Evolutionary conservation across 2,797 vertebrate species (phyloP), one percentile per base, ranked within the genome.

Genomic region (Propithecus perrieri): DNA sequence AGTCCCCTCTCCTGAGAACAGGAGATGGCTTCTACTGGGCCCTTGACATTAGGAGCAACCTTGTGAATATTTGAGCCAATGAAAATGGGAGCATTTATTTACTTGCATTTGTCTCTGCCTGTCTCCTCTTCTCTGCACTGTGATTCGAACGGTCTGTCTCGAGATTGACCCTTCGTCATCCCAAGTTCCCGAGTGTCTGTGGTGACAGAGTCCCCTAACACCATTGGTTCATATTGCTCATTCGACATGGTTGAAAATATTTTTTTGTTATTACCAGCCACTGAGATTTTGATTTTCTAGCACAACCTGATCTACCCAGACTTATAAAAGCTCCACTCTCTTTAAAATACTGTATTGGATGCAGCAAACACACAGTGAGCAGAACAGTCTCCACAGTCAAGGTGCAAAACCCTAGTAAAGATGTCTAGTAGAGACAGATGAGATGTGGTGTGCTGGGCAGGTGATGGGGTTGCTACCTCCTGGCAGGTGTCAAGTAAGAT

Each of bases 21-120:
- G 12, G 33, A 43, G 24, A 20, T 28, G 26, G 6, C 9, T 71
- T 14, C 0, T 15, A 8, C 1, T 5, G 7, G n/a, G 13, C 5
- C 2, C 7, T 43, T 13, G n/a, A 3, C 3, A 26, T 33, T 13
- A 28, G 41, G 5, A 46, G 26, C 26, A 0, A 59, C 26, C 57
- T 59, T 48, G 18, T 4, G 38, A 28, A 7, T 11, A 6, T 3
- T 38, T 41, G 53, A 63, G 33, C 2, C 69, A 11, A 14, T 30
- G 13, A 30, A 41, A n/a, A 9, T 3, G 59, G 24, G 38, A 38
- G n/a, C 26, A 6, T 35, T 55, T 22, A 59, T 75, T 35, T 33
- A 17, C 12, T 59, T 15, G 7, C 2, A 3, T 20, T 9, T 9
- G 55, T 5, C n/a, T 81, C 48, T 46, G 35, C 41, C 6, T 20